Evolutionary conservation across 2,113 vertebrate species (phyloP).

Genomic region (Seriola aureovittata): DNA sequence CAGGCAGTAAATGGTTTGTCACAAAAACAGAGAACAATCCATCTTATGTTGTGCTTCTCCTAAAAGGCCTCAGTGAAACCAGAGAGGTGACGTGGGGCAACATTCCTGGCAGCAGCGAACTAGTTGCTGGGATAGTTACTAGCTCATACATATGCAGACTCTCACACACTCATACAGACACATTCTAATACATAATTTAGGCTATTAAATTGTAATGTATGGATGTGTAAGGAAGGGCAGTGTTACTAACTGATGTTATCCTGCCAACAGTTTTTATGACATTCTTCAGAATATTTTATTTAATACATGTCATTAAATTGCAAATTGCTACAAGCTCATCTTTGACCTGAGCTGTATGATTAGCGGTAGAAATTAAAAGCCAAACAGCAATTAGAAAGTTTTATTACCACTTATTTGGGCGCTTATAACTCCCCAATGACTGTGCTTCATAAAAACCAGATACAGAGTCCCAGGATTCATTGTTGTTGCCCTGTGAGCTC

Average conservation of each 20-base stretch:
- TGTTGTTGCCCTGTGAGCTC: not conserved
- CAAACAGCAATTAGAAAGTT: conserved; percentile 45
- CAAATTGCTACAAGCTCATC: conserved; percentile 24
- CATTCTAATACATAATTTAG: conserved; percentile 5
- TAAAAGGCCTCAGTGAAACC: conserved; percentile 36
- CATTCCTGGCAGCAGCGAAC: conserved; percentile 66
- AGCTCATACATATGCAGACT: conserved; percentile 1
- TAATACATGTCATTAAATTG: conserved; percentile 44
- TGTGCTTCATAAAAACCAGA: conserved; percentile 29
- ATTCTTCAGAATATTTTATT: conserved; percentile 40
- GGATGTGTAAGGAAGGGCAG: not conserved
- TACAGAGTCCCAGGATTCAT: not conserved
- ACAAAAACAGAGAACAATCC: conserved; percentile 48
- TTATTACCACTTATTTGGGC: conserved; percentile 30
- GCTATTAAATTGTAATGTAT: not conserved
- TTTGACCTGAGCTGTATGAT: conserved; percentile 30
- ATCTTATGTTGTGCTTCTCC: conserved; percentile 36
- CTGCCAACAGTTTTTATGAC: conserved; percentile 24
- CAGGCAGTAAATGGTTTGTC: conserved; percentile 53
- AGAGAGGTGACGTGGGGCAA: conserved; percentile 38
- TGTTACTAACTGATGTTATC: conserved; percentile 5
- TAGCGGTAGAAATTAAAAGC: conserved; percentile 9
- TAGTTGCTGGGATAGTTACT: conserved; percentile 62
- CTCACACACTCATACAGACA: conserved; percentile 17
- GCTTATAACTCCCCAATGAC: conserved; percentile 39